Base-by-base conservation (phyloP, 2,888 invertebrate species). In the Sarcophaga subvicina region DNA sequence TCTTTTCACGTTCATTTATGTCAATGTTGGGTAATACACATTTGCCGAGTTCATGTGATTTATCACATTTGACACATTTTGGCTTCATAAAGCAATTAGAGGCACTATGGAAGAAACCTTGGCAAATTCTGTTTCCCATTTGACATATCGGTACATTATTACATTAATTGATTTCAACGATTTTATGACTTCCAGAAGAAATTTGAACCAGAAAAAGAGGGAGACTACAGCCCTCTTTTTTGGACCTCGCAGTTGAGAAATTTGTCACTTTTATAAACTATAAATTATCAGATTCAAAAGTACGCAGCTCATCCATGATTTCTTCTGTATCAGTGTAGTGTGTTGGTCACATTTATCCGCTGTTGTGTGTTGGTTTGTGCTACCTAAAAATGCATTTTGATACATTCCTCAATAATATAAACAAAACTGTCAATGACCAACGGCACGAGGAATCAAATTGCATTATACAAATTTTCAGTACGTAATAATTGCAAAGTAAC, bases 21-120 rank as follows among this genome's bases (percentile, higher is more conserved):
- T 20, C 25, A 25, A 66, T 49, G 10, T 76, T 47, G 2, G 22
- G 8, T 10, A 76, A 2, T 2, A 4, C 54, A 17, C 75, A 76
- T 76, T 76, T 76, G 12, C 66, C 75, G 27, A 66, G 3, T 20
- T 76, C 66, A 64, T 76, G 63, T 47, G 49, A 54, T 70, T 70
- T 49, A 25, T 70, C 75, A 64, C 66, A 22, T 22, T 22, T 22
- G 22, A 22, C 22, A 22, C 22, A 76, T 25, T 64, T 64, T 60
- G 63, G 66, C 8, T 66, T 66, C 75, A 75, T 72, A n/a, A 27
- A 72, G 60, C 72, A 72, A 37, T 72, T 62, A 27, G 72, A 59
- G 11, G 72, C 59, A 14, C 64, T 75, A 37, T 37, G 37, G 37
- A 37, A 37, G 37, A 37, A 37, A 37, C 37, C 37, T 37, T 37